A percentile compares a stretch with the other conserved stretches of the same genome.
Evolutionary conservation across 2,113 vertebrate species (phyloP).

Genomic region (Lagopus muta): DNA sequence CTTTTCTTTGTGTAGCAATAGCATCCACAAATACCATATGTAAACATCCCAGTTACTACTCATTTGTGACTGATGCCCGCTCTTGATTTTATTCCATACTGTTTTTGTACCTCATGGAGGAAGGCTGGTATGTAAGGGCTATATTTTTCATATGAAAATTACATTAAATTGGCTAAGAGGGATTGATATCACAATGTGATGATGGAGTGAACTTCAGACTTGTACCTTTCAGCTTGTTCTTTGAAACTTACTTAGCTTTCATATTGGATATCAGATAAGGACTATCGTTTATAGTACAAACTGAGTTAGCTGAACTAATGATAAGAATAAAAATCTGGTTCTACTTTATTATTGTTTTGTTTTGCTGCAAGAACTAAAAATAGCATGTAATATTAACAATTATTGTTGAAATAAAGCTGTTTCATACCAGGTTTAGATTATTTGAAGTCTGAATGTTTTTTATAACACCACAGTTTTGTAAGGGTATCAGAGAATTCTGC

Average conservation of each 20-base stretch:
- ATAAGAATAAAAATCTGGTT: not conserved
- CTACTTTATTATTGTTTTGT: conserved; percentile 37
- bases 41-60: not conserved
- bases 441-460: not conserved
- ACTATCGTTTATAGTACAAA: not conserved
- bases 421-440: not conserved
- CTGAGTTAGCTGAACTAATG: not conserved
- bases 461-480: not conserved
- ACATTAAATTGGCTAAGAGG: not conserved
- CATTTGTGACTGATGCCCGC: not conserved
- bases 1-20: not conserved
- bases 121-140: not conserved
- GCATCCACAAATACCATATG: not conserved
- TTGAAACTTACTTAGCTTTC: not conserved
- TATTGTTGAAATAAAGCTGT: not conserved
- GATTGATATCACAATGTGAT: not conserved
- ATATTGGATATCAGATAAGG: not conserved
- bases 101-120: not conserved
- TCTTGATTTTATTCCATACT: not conserved
- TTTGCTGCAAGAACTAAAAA: conserved; percentile 50
- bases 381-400: conserved; percentile 46
- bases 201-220: not conserved
- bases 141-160: not conserved
- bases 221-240: not conserved
- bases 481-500: not conserved